Evolutionary conservation across 2,888 invertebrate species (phyloP), one percentile per base, ranked within the genome.

Genomic region (Lepidocyrtinus sp.): DNA sequence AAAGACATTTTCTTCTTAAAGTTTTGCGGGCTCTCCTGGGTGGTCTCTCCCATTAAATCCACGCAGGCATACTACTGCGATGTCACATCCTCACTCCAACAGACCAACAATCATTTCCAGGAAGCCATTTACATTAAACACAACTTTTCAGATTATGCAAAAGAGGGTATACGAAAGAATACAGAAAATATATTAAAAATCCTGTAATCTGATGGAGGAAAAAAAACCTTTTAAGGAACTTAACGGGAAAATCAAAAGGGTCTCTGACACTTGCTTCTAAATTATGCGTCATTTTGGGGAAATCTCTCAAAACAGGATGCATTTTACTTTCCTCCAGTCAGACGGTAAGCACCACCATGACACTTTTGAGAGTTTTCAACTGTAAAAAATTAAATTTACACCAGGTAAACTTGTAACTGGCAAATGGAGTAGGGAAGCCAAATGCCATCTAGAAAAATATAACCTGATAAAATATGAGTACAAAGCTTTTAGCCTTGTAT

Each of bases 91-190:
- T 21, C 59, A 12, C 5, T 12, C 12, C 36, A 36, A 36, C 36
- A 7, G 5, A 59, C 21, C 59, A 9, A 59, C 63, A 22, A 63
- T 72, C 72, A 72, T 22, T 72, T 22, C 63, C 63, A 72, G 72
- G 72, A 72, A 72, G 63, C 62, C 63, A 72, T 72, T 72, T 63
- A 63, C 45, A 24, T n/a, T 59, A 46, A 72, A 62, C 19, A 62
- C 24, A 71, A 59, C 36, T 59, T 59, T 59, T 59, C 21, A 59
- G 59, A 59, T 59, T 59, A 59, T 59, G 59, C 59, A 59, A 59
- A 59, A 59, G 59, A 59, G 59, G 36, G 12, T 36, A 12, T 7
- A 12, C 5, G 21, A 59, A 59, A 22, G 59, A 50, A 50, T 15
- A 50, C 59, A 59, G 22, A 59, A 59, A 59, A 59, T 59, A 59